Conservation (phyloP, 2,113 vertebrate species). For the Reinhardtius hippoglossoides region DNA sequence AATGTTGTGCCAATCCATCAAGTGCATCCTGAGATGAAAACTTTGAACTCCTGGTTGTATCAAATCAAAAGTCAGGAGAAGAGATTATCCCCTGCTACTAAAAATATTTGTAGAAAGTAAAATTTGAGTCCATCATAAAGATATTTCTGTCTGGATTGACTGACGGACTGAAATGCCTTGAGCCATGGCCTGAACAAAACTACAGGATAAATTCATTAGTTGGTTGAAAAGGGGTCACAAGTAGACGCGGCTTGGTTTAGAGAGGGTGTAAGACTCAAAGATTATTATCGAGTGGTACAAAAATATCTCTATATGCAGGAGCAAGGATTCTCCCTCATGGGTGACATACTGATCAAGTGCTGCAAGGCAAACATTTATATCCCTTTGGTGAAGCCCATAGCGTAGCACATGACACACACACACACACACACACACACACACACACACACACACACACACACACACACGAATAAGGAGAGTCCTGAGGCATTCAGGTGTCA, state of each 20-base stretch:
- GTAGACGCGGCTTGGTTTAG: not conserved
- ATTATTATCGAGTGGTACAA: no score
- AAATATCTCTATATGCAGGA: not conserved
- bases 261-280: not conserved
- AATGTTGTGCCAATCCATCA: no score
- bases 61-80: not conserved
- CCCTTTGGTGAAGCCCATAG: conserved; percentile 3
- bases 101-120: not conserved
- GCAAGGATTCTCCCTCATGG: not conserved
- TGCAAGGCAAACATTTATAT: conserved; percentile 33
- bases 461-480: conserved; percentile 11
- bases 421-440: not conserved
- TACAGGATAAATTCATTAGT: not conserved
- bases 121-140: no score
- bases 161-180: not conserved
- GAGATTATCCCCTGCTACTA: no score
- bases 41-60: no score
- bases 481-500: conserved; percentile 49
- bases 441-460: conserved; percentile 14
- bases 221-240: not conserved
- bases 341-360: not conserved
- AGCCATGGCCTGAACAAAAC: not conserved
- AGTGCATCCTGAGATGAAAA: no score
- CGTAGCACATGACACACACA: conserved; percentile 49
- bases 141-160: not conserved